A percentile compares a stretch with the other conserved stretches of the same genome.
phyloP scores from a whole-genome alignment of 2,113 vertebrate genomes.

The Pseudorhombus dupliciocellatus region DNA sequence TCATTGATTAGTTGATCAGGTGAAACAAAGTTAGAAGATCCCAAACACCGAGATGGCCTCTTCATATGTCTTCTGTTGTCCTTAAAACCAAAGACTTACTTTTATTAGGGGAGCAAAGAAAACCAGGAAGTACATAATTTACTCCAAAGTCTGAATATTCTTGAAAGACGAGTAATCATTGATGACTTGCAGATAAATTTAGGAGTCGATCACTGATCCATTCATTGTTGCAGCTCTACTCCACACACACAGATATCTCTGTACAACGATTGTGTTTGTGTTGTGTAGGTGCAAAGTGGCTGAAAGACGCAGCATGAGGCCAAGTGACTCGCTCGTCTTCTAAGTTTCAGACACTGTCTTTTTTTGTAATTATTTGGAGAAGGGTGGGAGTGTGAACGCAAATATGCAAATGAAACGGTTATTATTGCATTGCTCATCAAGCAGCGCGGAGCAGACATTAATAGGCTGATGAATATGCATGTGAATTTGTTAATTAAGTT shows the following conservation, averaged over 20 bases:
- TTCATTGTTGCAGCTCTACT: not conserved
- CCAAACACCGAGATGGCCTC: not conserved
- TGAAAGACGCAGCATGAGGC: constrained; percentile 34
- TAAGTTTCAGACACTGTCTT: constrained; percentile 57
- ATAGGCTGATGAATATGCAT: constrained; percentile 95
- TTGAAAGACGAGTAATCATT: too few species aligned
- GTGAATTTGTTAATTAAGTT: constrained; percentile 96
- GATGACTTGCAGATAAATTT: too few species aligned
- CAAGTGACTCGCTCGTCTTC: constrained; percentile 41
- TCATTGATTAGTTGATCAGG: too few species aligned
- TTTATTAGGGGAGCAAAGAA: not conserved
- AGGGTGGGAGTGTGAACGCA: constrained; percentile 85
- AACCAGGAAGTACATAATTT: too few species aligned
- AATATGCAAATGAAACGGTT: constrained; percentile 98
- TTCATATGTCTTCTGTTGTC: not conserved
- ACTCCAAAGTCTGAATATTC: too few species aligned
- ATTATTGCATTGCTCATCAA: constrained; percentile 99
- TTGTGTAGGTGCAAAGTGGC: constrained; percentile 39
- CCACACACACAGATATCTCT: not conserved
- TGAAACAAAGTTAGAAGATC: too few species aligned
- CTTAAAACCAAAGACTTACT: not conserved
- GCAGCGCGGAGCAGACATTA: constrained; percentile 97
- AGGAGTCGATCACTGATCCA: too few species aligned
- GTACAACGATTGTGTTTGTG: not conserved
- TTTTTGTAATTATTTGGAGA: constrained; percentile 71